Percentiles rank a stretch among this genome's conserved stretches.
These are phyloP conservation scores for Agelaius phoeniceus DNA, from an alignment of 2,113 vertebrate species.

Conservation along the genomic window DNA sequence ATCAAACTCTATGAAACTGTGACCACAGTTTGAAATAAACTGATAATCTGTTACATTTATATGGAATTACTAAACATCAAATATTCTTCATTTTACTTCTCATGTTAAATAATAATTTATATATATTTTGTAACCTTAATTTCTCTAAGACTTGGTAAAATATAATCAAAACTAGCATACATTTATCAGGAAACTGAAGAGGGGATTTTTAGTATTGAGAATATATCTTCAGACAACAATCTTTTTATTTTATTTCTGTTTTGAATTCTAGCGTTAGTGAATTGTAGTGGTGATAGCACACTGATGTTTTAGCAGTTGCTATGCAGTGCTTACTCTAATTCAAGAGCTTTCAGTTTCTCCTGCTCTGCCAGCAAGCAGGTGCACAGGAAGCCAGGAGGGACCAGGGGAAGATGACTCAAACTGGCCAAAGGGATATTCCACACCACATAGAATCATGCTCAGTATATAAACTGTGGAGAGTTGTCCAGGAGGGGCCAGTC, in stretches of 20 bases:
- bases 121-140: neutral
- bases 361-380: neutral
- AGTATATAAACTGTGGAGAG: neutral
- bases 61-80: neutral
- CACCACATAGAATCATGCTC: neutral
- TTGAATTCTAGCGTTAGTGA: neutral
- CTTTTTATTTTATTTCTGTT: neutral
- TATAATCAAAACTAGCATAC: neutral
- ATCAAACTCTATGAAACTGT: neutral
- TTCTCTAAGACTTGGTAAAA: neutral
- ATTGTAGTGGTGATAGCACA: neutral
- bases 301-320: neutral
- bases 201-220: neutral
- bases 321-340: neutral
- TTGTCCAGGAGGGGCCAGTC: neutral
- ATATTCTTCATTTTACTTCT: neutral
- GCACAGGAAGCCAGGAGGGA: neutral
- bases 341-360: neutral
- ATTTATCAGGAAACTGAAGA: neutral
- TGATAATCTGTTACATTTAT: neutral
- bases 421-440: neutral
- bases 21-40: neutral
- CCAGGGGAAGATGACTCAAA: neutral
- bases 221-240: neutral
- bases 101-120: neutral